Evolutionary conservation across 2,888 invertebrate species (phyloP).

Genomic region (Cryptophagus acutangulus): DNA sequence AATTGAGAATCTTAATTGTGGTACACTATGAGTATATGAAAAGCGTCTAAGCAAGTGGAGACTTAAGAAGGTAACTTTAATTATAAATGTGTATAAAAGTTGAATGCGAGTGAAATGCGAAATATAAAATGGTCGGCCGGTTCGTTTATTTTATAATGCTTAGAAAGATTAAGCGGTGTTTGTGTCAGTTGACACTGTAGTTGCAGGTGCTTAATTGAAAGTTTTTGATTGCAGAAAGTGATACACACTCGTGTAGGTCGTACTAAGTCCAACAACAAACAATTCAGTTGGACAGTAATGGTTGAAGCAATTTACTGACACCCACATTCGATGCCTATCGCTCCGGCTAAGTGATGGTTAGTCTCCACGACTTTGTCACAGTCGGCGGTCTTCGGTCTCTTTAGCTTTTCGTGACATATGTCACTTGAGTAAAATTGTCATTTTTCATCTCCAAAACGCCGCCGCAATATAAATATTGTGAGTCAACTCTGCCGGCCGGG

Average conservation of each 20-base stretch:
- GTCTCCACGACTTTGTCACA: constrained; percentile 20
- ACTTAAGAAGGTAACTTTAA: no score
- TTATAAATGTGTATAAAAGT: no score
- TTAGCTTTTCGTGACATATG: constrained; percentile 30
- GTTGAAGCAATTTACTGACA: constrained; percentile 18
- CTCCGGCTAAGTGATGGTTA: constrained; percentile 21
- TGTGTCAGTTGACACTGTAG: no score
- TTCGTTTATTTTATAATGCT: no score
- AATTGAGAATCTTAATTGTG: no score
- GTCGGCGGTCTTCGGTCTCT: constrained; percentile 35
- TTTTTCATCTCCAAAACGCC: constrained; percentile 37
- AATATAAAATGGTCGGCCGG: no score
- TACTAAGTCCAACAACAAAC: background rate
- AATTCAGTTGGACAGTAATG: constrained; percentile 12
- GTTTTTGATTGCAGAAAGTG: background rate
- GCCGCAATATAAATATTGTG: constrained; percentile 45
- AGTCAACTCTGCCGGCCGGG: constrained; percentile 29
- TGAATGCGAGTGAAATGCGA: no score
- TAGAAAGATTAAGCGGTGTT: no score
- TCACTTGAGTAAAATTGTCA: constrained; percentile 34
- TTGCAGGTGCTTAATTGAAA: background rate
- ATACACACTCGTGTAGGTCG: constrained; percentile 2
- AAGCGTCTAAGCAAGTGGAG: no score
- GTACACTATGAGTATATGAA: no score
- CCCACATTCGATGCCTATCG: constrained; percentile 21